Evolutionary conservation across 2,113 vertebrate species (phyloP), one percentile per base, ranked within the genome.

Genomic region (Cavia porcellus): DNA sequence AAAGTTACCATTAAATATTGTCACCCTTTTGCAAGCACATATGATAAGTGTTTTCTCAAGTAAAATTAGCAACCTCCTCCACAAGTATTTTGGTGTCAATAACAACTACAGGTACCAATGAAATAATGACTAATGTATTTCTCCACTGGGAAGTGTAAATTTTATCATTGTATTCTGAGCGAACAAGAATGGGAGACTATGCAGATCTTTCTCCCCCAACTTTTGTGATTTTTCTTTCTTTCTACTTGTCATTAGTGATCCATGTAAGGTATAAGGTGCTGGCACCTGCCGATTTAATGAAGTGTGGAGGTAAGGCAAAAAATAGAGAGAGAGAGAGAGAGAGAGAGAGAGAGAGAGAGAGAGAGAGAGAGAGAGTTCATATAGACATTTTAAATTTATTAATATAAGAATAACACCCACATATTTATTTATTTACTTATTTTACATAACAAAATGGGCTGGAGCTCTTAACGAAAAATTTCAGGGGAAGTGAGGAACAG

Each of bases 1-100:
- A 77, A 90, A 96, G 47, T 94, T 59, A 64, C 30, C 79, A 0
- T 38, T 61, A 35, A 13, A 74, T 86, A 92, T 50, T 91, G n/a
- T 52, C 62, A 75, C n/a, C 12, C 7, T 85, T 90, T 87, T 35
- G 72, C 86, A 75, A 84, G 28, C 22, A 83, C 80, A 50, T 88
- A 59, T 47, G 25, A 75, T 70, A 55, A 81, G 92, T 52, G 22
- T 61, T 95, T 96, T 50, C 55, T 92, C 38, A 92, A 95, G 79
- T 89, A 79, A 52, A 87, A 72, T 79, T n/a, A 70, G 45, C 7
- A 13, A 61, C 86, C 81, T 92, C 85, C 66, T 94, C 96, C 30
- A 57, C 1, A 0, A 82, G 4, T 83, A 92, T 77, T 82, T 61
- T 61, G 20, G n/a, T 90, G 38, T 96, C 87, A 90, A 93, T 86